A percentile compares a stretch with the other conserved stretches of the same genome.
phyloP scores from a whole-genome alignment of 2,888 invertebrate genomes.

The Synergus itoensis region DNA sequence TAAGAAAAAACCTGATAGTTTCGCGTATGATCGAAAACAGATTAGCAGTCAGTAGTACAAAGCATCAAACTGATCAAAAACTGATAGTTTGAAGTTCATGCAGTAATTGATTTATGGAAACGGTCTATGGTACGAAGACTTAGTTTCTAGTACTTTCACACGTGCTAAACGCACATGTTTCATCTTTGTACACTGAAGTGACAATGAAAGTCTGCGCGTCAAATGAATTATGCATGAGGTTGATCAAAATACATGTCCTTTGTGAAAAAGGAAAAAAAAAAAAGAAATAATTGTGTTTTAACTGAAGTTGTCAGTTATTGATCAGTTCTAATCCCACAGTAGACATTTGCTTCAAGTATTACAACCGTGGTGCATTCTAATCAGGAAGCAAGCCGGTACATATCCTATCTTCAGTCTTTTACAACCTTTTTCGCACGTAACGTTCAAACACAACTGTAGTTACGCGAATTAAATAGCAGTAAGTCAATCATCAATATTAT shows the following conservation, averaged over 20 bases:
- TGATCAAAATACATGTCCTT: no score
- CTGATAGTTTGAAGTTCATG: neutral
- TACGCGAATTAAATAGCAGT: constrained; percentile 12
- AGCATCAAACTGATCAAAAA: neutral
- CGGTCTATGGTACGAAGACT: neutral
- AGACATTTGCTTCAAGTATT: constrained; percentile 54
- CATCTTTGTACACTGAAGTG: no score
- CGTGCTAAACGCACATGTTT: no score
- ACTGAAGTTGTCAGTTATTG: neutral
- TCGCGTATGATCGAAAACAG: constrained; percentile 48
- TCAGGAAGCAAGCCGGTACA: constrained; percentile 62
- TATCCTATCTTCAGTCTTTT: constrained; percentile 56
- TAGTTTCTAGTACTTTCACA: no score
- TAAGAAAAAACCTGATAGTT: constrained; percentile 54
- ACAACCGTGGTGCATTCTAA: constrained; percentile 49
- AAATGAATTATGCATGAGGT: no score
- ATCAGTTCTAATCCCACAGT: constrained; percentile 44
- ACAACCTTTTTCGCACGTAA: constrained; percentile 25
- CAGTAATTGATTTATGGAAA: neutral
- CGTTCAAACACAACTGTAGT: constrained; percentile 14
- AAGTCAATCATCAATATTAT: constrained; percentile 16
- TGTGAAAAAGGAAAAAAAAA: no score
- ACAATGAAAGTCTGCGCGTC: no score
- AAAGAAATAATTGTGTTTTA: no score
- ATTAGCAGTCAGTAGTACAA: constrained; percentile 47